Evolutionary conservation across 1,140 invertebrate genomes (phyloP).

Genomic region (Atta texana): DNA sequence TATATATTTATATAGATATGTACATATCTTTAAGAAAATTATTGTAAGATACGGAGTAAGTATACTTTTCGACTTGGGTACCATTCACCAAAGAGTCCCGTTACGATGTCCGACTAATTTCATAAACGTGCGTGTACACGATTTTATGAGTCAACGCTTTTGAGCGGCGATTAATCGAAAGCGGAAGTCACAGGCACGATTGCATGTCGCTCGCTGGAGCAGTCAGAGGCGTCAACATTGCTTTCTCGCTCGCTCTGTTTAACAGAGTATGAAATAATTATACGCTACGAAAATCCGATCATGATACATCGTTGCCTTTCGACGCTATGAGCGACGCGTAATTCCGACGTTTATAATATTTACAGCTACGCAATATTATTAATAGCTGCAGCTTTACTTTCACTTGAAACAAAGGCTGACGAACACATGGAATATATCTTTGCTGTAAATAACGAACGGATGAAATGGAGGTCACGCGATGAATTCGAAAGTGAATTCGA

Average conservation of each 20-base stretch:
- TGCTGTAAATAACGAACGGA: not conserved
- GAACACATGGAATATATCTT: not conserved
- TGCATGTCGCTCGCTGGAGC: slow-evolving; percentile 52
- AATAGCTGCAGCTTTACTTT: not conserved
- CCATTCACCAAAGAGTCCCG: slow-evolving; percentile 62
- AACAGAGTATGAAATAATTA: slow-evolving; percentile 65
- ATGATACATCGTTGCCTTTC: slow-evolving; percentile 31
- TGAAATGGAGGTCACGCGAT: not conserved
- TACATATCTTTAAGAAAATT: slow-evolving; percentile 2
- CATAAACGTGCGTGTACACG: slow-evolving; percentile 37
- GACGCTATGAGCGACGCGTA: not conserved
- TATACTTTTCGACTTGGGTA: not conserved
- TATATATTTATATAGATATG: not conserved
- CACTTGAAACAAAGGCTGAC: not conserved
- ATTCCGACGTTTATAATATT: slow-evolving; percentile 25
- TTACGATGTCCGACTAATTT: slow-evolving; percentile 63
- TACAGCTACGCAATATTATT: slow-evolving; percentile 14
- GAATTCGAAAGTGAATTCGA: slow-evolving; percentile 26
- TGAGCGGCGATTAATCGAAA: slow-evolving; percentile 57
- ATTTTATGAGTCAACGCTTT: slow-evolving; percentile 63
- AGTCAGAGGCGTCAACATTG: slow-evolving; percentile 45
- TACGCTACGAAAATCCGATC: slow-evolving; percentile 59
- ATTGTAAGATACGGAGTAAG: not conserved
- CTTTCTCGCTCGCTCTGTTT: slow-evolving; percentile 64
- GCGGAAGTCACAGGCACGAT: slow-evolving; percentile 61